Conservation (phyloP, 2,888 invertebrate genomes). For the Diarsia dahlii region DNA sequence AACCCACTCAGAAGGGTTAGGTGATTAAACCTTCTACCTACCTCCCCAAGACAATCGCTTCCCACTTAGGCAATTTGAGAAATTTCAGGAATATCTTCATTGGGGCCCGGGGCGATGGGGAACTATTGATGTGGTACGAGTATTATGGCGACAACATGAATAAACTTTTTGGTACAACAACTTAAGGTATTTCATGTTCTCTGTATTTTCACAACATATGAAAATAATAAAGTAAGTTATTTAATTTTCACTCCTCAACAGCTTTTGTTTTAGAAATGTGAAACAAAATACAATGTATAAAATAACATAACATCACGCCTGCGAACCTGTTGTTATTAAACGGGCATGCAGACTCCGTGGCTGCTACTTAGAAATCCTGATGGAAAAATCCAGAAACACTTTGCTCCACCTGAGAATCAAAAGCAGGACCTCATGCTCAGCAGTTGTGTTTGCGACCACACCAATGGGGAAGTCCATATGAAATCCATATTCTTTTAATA, state of each 20-base stretch:
- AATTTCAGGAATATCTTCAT: conserved; percentile 71
- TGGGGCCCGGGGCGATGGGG: conserved; percentile 43
- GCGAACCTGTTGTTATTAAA: no score
- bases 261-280: background rate
- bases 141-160: conserved; percentile 24
- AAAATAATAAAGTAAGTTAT: background rate
- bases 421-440: no score
- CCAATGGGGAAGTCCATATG: no score
- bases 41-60: conserved; percentile 74
- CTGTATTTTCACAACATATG: background rate
- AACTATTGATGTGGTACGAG: conserved; percentile 55
- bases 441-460: no score
- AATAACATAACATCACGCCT: no score
- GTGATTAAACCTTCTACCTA: conserved; percentile 78
- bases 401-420: no score
- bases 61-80: conserved; percentile 76
- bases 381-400: no score
- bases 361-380: no score
- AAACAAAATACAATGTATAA: no score
- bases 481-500: background rate
- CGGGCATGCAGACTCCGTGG: no score
- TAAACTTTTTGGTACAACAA: conserved; percentile 43
- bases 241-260: no score
- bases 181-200: conserved; percentile 22
- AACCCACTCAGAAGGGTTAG: conserved; percentile 77